Conservation (phyloP, 2,888 invertebrate genomes). For the Drosophila eohydei region DNA sequence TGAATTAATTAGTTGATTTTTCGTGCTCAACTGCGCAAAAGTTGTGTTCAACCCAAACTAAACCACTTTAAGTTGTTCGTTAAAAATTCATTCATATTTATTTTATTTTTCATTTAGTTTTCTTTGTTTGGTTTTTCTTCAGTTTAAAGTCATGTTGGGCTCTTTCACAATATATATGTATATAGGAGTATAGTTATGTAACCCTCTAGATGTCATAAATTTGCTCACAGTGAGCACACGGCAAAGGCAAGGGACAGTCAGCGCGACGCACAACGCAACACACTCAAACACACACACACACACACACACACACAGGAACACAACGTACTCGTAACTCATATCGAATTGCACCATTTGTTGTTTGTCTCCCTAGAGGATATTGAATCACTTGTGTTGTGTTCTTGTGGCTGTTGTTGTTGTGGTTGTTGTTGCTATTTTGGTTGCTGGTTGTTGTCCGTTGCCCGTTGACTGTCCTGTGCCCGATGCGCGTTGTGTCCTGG, state of each 20-base stretch:
- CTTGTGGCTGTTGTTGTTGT: slow-evolving; percentile 18
- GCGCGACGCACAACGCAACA: slow-evolving; percentile 38
- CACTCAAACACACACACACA: slow-evolving; percentile 15
- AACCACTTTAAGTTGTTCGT: slow-evolving; percentile 47
- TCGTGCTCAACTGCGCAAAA: slow-evolving; percentile 27
- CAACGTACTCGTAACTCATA: slow-evolving; percentile 61
- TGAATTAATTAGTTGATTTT: slow-evolving; percentile 77
- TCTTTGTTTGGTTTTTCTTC: background rate
- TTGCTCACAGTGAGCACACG: slow-evolving; percentile 46
- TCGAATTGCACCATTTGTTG: slow-evolving; percentile 77
- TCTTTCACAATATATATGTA: slow-evolving; percentile 36
- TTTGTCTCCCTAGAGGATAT: slow-evolving; percentile 68
- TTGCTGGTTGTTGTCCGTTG: slow-evolving; percentile 32
- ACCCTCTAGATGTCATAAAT: slow-evolving; percentile 61
- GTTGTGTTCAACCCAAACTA: slow-evolving; percentile 22
- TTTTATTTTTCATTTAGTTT: slow-evolving; percentile 44
- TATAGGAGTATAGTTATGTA: slow-evolving; percentile 44
- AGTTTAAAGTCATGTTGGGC: slow-evolving; percentile 45
- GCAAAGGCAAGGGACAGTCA: slow-evolving; percentile 62
- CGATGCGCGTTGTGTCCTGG: slow-evolving; percentile 53
- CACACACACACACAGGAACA: slow-evolving; percentile 21
- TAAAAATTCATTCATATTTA: slow-evolving; percentile 54
- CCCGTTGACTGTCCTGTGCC: slow-evolving; percentile 52
- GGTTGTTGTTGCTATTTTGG: slow-evolving; percentile 26
- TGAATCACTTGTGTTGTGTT: slow-evolving; percentile 46